Evolutionary conservation across 2,888 invertebrate species (phyloP), one percentile per base, ranked within the genome.

Genomic region (Nephrotoma appendiculata): DNA sequence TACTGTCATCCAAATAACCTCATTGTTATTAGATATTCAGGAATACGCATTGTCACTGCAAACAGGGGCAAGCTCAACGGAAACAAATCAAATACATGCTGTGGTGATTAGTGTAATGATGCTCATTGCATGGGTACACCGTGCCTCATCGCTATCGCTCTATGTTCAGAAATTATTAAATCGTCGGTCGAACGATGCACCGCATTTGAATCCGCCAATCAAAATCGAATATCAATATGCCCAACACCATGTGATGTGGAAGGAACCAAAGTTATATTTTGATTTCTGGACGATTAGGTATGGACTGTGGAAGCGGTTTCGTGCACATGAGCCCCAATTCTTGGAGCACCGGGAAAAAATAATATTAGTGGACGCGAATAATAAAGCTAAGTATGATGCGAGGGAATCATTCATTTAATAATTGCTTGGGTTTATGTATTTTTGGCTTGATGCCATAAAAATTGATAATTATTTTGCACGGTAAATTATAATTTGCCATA

Each of bases 281-380:
- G 93, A 94, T 87, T 94, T 94, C 89, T 94, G 94, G 94, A 94
- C 94, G 89, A 91, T 93, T 4, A 92, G 94, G 44, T 95, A 93
- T 88, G 94, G 94, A 0, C 89, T 94, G 6, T 94, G 94, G 94
- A 94, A 94, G 89, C 93, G 92, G 90, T 93, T 94, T 91, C 89
- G 92, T 90, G 88, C 90, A 89, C 87, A 57, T 87, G 89, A 86
- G 31, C 6, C 15, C 6, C 42, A 43, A 83, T 44, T 83, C 31
- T 31, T 31, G 5, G n/a, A 12, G 41, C 31, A 41, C 19, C 3
- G 31, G 9, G 31, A 31, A 71, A 31, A 5, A 7, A 9, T 85
- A 5, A 42, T 15, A 11, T 5, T 19, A 41, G 9, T 31, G 31
- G 31, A 31, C 0, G 2, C 31, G 31, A 2, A 2, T 31, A 31